Percentiles rank a stretch among this genome's conserved stretches.
Evolutionary conservation across 2,888 invertebrate genomes (phyloP).

Genomic region (Melanostoma scalare): DNA sequence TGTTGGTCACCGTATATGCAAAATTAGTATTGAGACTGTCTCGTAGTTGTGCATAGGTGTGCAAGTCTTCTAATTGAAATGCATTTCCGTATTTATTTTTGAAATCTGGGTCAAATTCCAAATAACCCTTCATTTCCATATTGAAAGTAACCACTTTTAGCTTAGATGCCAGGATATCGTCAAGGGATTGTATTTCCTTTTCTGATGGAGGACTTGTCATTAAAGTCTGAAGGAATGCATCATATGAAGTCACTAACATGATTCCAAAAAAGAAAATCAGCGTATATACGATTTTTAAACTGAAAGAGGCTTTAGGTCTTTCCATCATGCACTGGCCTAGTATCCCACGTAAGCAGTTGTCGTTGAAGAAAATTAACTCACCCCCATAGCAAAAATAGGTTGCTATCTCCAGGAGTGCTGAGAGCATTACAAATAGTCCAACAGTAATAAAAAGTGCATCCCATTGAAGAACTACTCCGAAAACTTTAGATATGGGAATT

Average conservation of each 20-base stretch:
- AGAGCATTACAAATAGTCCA: too few relatives aligned
- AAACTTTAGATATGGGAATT: too few relatives aligned
- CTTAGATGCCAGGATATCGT: constrained; percentile 22
- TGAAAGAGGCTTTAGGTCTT: too few relatives aligned
- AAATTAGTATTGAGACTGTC: constrained; percentile 75
- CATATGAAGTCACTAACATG: constrained; percentile 14
- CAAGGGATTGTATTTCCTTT: constrained; percentile 23
- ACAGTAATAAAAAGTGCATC: too few relatives aligned
- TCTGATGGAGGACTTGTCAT: constrained; percentile 39
- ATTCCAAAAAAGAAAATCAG: constrained; percentile 33
- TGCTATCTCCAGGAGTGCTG: too few relatives aligned
- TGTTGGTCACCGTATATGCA: constrained; percentile 75
- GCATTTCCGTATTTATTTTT: constrained; percentile 73
- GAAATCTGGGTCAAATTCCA: neutral
- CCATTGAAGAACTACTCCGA: too few relatives aligned
- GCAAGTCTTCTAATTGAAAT: constrained; percentile 74
- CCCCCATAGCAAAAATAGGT: too few relatives aligned
- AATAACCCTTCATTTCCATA: neutral
- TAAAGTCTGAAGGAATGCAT: constrained; percentile 34
- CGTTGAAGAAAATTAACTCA: too few relatives aligned
- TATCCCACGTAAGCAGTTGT: too few relatives aligned
- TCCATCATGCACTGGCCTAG: too few relatives aligned
- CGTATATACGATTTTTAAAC: constrained; percentile 18
- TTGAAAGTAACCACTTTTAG: constrained; percentile 11
- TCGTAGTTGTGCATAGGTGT: too few relatives aligned